Base-by-base conservation (phyloP, 2,888 invertebrate genomes). In the Halictus quadricinctus region DNA sequence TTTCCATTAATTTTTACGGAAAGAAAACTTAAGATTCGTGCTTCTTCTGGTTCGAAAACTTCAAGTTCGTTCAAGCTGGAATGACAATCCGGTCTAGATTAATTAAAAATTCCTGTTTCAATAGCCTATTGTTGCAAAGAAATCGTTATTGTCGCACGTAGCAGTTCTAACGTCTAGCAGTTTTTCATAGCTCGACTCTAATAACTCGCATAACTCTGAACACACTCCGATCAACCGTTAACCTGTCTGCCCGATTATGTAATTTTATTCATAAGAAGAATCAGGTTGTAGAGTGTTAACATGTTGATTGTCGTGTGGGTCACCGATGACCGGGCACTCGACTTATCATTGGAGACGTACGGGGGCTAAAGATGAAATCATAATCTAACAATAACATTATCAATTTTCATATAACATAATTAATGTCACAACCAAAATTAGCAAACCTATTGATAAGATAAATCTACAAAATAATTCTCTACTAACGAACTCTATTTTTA, bases 241-340 rank as follows among this genome's bases (percentile, higher is more conserved):
- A 69, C 66, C 66, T 69, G 66, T 18, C 66, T 10, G 66, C 21
- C 18, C 66, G 36, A 69, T 69, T 69, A 69, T 69, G 41, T 41
- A 69, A 69, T 36, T 36, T 36, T 69, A 36, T 41, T 69, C 66
- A 36, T 18, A 36, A 10, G 66, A 69, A 10, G 36, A 36, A 69
- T 69, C 66, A 36, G 66, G 36, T 36, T 69, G 18, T 69, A 4
- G 36, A 36, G 41, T 21, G 66, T 21, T 36, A 69, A 69, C 66
- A 21, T 69, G 66, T 41, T 36, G 66, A 69, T 69, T 69, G 41
- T 36, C 36, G 66, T 18, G 36, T 5, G 66, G 66, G 21, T 69
- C 36, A 69, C 36, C 64, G 64, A 64, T 18, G 64, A 29, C 64
- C 29, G 15, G 15, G 64, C 64, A 15, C 29, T 64, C 64, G 64